Percentiles rank a stretch among this genome's conserved stretches.
Conservation (phyloP, 2,113 vertebrate genomes). For the Thryonomys swinderianus region DNA sequence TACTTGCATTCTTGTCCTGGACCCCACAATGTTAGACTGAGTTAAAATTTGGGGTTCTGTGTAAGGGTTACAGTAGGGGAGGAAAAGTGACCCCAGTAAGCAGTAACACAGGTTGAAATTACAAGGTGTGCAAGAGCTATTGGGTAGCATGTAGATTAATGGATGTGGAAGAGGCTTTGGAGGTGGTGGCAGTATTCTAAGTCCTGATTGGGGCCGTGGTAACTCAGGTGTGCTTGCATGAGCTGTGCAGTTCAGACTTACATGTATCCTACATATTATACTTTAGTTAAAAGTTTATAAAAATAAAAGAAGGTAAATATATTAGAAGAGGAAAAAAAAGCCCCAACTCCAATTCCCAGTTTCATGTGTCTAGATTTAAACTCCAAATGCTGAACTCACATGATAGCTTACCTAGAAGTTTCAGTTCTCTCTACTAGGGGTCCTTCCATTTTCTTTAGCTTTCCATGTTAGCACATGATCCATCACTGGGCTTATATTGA, state of each 20-base stretch:
- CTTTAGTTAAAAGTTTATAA: slow-evolving; percentile 22
- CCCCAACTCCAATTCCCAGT: not conserved
- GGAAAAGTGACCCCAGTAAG: not conserved
- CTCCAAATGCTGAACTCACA: not conserved
- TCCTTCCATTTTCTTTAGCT: not conserved
- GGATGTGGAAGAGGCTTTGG: not conserved
- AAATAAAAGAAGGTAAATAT: slow-evolving; percentile 7
- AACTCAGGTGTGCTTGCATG: not conserved
- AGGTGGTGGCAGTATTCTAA: not conserved
- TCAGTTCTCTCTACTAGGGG: not conserved
- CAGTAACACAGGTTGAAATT: not conserved
- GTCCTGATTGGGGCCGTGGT: not conserved
- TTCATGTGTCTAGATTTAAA: slow-evolving; percentile 41
- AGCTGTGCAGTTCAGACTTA: not conserved
- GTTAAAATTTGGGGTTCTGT: not conserved
- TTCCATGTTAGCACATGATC: not conserved
- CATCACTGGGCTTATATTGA: not conserved
- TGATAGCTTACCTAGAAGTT: not conserved
- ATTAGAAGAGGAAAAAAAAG: not conserved
- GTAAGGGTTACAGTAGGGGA: not conserved
- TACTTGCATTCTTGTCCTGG: not conserved
- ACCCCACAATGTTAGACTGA: not conserved
- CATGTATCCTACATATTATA: not conserved
- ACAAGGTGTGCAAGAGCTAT: slow-evolving; percentile 7
- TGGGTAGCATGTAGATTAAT: not conserved